Base-by-base conservation (phyloP, 92 coral and sea anemone species). In the Phenganax subtilis region DNA sequence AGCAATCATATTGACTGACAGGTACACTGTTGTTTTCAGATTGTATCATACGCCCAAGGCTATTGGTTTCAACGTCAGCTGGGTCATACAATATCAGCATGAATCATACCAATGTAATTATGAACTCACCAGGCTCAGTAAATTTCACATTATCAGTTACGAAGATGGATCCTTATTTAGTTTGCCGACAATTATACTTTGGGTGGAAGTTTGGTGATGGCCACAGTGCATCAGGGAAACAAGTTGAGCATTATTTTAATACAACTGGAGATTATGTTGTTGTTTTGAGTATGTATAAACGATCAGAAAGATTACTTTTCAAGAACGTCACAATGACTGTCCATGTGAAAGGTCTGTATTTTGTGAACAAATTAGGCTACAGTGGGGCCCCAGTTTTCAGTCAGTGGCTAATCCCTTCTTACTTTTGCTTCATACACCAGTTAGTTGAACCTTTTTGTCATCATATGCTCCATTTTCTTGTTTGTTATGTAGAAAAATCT, bases 161-260 rank as follows among this genome's bases (percentile, higher is more conserved):
- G 37, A 25, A 29, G 14, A 63, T 61, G 9, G 59, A 78, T n/a
- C 72, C 82, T 31, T 59, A 58, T 30, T 16, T 14, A 0, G 4
- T 78, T 51, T 78, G 82, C 60, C 66, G 61, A 58, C 59, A 51
- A 7, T 52, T 78, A 25, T 51, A 12, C 54, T 91, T 67, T 80
- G 28, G 27, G 29, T 93, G 97, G 97, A 44, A 84, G 66, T 91
- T 93, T 84, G 91, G 92, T 28, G 97, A 93, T 86, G 88, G 93
- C 37, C 27, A 10, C 58, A 72, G 51, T 10, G 16, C 72, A 57
- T 27, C 44, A 9, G 63, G 67, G n/a, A 62, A 61, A 30, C 55
- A 60, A 30, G 72, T 52, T 0, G 37, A 52, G n/a, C 82, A 60
- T 60, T 28, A 57, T 63, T 78, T 61, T 62, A 78, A 78, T 44